phyloP scores from a whole-genome alignment of 2,888 invertebrate species.

The Polydrusus tereticollis region DNA sequence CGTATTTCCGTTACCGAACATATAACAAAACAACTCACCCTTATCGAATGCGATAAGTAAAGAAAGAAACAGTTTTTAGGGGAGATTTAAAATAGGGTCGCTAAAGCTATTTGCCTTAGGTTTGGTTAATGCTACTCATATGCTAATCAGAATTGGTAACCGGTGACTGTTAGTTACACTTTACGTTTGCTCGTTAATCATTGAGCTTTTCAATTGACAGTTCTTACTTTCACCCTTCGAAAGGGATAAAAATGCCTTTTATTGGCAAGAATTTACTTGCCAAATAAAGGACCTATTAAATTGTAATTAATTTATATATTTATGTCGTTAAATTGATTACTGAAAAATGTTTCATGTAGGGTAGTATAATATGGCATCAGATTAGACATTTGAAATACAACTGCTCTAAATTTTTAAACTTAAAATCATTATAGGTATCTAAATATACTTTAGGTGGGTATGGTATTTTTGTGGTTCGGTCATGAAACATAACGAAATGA shows the following conservation, averaged over 20 bases:
- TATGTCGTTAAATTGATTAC: background rate
- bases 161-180: slow-evolving; percentile 22
- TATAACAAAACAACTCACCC: slow-evolving; percentile 48
- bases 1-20: slow-evolving; percentile 46
- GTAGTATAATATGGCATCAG: too few relatives aligned
- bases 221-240: background rate
- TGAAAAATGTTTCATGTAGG: too few relatives aligned
- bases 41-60: slow-evolving; percentile 48
- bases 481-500: slow-evolving; percentile 15
- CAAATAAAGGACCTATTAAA: too few relatives aligned
- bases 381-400: too few relatives aligned
- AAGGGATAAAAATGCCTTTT: background rate
- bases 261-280: too few relatives aligned
- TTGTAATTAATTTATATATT: too few relatives aligned
- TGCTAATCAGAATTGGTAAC: slow-evolving; percentile 27
- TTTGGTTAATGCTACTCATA: slow-evolving; percentile 37
- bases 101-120: slow-evolving; percentile 32
- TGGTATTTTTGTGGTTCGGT: background rate
- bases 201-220: slow-evolving; percentile 25
- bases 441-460: background rate
- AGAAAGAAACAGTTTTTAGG: slow-evolving; percentile 42
- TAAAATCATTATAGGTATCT: background rate
- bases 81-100: slow-evolving; percentile 44
- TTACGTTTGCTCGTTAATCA: slow-evolving; percentile 14
- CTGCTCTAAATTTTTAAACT: background rate